phyloP scores from a whole-genome alignment of 1,140 invertebrate genomes.

The Polyergus mexicanus region DNA sequence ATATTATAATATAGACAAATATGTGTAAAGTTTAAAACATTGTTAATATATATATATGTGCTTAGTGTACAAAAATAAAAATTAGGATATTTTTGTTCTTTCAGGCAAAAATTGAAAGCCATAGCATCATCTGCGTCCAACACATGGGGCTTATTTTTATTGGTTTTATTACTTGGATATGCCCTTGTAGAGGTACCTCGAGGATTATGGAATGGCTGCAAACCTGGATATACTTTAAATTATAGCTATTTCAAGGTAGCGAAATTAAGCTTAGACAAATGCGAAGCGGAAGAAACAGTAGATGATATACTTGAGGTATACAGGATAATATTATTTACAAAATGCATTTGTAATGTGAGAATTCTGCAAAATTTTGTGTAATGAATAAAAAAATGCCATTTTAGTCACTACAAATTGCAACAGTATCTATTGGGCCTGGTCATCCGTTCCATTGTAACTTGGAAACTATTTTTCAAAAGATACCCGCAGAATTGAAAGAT shows the following conservation, averaged over 20 bases:
- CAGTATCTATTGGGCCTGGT: conserved; percentile 89
- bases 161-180: conserved; percentile 98
- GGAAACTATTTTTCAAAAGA: conserved; percentile 96
- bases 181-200: conserved; percentile 98
- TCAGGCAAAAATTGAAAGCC: conserved; percentile 95
- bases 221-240: conserved; percentile 93
- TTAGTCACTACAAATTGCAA: conserved; percentile 91
- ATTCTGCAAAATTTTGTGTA: neutral
- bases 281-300: conserved; percentile 97
- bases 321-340: conserved; percentile 10
- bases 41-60: too few species aligned
- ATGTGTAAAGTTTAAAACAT: too few species aligned
- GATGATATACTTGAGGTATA: conserved; percentile 97
- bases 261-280: conserved; percentile 98
- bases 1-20: conserved; percentile 25
- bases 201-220: conserved; percentile 94
- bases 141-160: conserved; percentile 99
- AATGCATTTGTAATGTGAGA: conserved; percentile 30
- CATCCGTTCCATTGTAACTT: conserved; percentile 91
- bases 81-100: neutral
- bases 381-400: conserved; percentile 66
- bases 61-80: neutral
- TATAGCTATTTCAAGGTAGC: conserved; percentile 98
- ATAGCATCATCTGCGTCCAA: conserved; percentile 99
- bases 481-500: conserved; percentile 92